Base-by-base conservation (phyloP, 1,140 invertebrate genomes). In the Ceratosolen solmsi region DNA sequence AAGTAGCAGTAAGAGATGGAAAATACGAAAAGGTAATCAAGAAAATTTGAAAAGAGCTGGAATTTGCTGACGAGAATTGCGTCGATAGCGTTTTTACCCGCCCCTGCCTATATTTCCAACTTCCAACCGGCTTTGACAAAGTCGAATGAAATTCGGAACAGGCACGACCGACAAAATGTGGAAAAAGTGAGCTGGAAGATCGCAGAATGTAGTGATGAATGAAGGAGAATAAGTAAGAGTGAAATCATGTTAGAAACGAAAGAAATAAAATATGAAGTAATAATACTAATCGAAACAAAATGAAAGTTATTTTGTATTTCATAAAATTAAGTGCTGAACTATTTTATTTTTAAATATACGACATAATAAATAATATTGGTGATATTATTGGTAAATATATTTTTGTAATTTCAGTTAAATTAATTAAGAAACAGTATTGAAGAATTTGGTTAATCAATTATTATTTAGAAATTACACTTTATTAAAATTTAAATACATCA, bases 261-360 rank as follows among this genome's bases (percentile, higher is more conserved):
- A 72, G 41, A 80, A 65, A 58, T 79, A 83, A 79, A 84, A 83
- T 84, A 85, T 49, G 33, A 30, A 46, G 11, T 58, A 46, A 46
- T 33, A 11, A n/a, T 60, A 73, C 36, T 15, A n/a, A 9, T 41
- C 54, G 84, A 73, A 85, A 85, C 84, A 72, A 58, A 84, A 68
- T 73, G 27, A 63, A 80, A 63, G 54, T 80, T 63, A 56, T 38
- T 80, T 73, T 46, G 54, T 49, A 85, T 84, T 83, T 81, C 38
- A 68, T 75, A 41, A 76, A 79, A 36, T 70, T 70, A 76, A 82
- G 76, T 75, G 30, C 41, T 38, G 80, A 82, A 22, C 3, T 13
- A 82, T 77, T 80, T 72, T 79, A 78, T 82, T 77, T 75, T 84
- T 83, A 84, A 85, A 85, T 38, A 7, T 51, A 17, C 25, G 13